phyloP scores from a whole-genome alignment of 2,888 invertebrate genomes.

The Lithodes maja region DNA sequence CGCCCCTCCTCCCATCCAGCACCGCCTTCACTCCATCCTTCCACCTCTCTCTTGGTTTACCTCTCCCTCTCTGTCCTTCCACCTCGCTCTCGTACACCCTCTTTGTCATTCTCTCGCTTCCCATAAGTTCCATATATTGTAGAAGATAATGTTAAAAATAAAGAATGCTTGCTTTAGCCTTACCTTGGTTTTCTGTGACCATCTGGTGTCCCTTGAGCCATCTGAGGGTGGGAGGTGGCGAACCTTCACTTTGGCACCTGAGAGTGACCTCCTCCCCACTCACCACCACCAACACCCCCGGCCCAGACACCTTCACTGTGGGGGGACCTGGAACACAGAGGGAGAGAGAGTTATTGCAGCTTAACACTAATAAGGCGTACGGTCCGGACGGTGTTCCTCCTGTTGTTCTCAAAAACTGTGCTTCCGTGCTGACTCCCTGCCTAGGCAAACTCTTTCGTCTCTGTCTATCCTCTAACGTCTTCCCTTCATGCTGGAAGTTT shows the following conservation, averaged over 20 bases:
- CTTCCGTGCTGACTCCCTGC: too few species aligned
- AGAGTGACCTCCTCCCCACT: constrained; percentile 78
- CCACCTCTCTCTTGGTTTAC: too few species aligned
- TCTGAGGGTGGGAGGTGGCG: constrained; percentile 76
- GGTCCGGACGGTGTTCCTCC: too few species aligned
- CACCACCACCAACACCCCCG: constrained; percentile 72
- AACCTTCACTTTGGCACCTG: constrained; percentile 77
- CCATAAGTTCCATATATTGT: not conserved
- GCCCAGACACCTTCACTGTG: constrained; percentile 73
- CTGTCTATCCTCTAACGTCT: too few species aligned
- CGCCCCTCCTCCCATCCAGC: too few species aligned
- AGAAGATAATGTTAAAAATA: not conserved
- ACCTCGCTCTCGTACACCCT: not conserved
- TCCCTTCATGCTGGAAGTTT: too few species aligned
- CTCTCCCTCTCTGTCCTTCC: too few species aligned
- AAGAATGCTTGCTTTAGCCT: not conserved
- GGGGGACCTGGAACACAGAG: constrained; percentile 75
- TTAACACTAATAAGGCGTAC: too few species aligned
- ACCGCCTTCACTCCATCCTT: too few species aligned
- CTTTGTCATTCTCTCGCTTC: not conserved
- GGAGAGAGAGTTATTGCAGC: too few species aligned
- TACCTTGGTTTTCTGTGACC: constrained; percentile 48
- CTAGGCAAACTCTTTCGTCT: too few species aligned
- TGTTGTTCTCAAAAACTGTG: too few species aligned
- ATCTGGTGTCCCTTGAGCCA: constrained; percentile 75